Conservation (phyloP, 2,797 vertebrate species). For the Mormyrops attenuatus region DNA sequence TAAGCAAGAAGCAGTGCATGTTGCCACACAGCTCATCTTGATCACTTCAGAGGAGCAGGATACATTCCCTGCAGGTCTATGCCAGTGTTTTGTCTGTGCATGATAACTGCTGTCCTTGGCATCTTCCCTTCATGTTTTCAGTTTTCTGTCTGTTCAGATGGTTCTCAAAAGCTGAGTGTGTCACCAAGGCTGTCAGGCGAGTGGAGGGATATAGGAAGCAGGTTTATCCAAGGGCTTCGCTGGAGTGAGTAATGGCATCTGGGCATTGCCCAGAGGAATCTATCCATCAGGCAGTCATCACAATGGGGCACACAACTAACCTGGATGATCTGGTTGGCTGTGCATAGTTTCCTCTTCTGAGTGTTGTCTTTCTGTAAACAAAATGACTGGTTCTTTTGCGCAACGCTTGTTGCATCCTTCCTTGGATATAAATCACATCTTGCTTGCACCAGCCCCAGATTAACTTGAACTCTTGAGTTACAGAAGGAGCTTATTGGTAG, state of each 20-base stretch:
- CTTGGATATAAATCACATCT: not conserved
- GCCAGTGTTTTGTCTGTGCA: not conserved
- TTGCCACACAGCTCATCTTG: not conserved
- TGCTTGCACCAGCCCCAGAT: not conserved
- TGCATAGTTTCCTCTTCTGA: not conserved
- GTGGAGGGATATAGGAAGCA: not conserved
- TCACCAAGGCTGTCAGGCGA: not conserved
- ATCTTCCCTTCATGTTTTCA: not conserved
- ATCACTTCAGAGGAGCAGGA: not conserved
- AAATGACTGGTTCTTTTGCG: not conserved
- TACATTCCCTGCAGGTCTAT: not conserved
- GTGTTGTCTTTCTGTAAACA: conserved; percentile 6
- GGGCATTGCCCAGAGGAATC: not conserved
- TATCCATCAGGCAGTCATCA: not conserved
- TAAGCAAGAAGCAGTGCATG: not conserved
- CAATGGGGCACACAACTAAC: not conserved
- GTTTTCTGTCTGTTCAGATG: not conserved
- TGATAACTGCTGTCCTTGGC: conserved; percentile 2
- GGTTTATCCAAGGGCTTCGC: conserved; percentile 4
- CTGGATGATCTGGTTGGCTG: not conserved
- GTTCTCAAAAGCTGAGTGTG: not conserved
- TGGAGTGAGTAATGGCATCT: not conserved
- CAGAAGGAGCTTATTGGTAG: not conserved
- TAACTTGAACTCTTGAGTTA: conserved; percentile 18
- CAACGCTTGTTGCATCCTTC: not conserved